phyloP scores from a whole-genome alignment of 2,113 vertebrate genomes.

The Pangasianodon hypophthalmus region DNA sequence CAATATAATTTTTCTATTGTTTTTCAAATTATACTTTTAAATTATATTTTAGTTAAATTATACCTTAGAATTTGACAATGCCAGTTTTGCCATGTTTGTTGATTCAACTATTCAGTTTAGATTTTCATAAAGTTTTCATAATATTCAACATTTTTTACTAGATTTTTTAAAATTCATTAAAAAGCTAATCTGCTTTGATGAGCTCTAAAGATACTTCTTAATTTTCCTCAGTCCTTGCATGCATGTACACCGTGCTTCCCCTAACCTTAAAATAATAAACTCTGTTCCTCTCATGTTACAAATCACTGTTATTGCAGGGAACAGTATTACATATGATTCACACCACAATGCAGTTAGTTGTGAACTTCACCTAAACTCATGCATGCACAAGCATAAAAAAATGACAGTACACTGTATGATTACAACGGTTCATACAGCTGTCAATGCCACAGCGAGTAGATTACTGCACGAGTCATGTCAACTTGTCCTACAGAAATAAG shows the following conservation, averaged over 20 bases:
- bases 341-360: not conserved
- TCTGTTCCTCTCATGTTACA: not conserved
- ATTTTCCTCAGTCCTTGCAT: not conserved
- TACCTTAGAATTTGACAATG: not conserved
- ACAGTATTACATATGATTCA: not conserved
- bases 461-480: not conserved
- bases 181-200: not conserved
- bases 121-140: not conserved
- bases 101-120: not conserved
- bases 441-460: constrained; percentile 1
- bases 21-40: no score
- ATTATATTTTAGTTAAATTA: not conserved
- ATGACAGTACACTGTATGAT: not conserved
- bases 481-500: constrained; percentile 4
- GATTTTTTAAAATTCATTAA: not conserved
- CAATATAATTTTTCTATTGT: not conserved
- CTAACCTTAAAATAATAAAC: not conserved
- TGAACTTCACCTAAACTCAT: not conserved
- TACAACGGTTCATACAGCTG: constrained; percentile 2
- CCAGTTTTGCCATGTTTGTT: not conserved
- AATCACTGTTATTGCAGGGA: not conserved
- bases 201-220: not conserved
- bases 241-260: not conserved
- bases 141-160: not conserved
- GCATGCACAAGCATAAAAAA: not conserved